Conservation (phyloP, 2,797 vertebrate species). For the Parauchenoglanis punctatus region DNA sequence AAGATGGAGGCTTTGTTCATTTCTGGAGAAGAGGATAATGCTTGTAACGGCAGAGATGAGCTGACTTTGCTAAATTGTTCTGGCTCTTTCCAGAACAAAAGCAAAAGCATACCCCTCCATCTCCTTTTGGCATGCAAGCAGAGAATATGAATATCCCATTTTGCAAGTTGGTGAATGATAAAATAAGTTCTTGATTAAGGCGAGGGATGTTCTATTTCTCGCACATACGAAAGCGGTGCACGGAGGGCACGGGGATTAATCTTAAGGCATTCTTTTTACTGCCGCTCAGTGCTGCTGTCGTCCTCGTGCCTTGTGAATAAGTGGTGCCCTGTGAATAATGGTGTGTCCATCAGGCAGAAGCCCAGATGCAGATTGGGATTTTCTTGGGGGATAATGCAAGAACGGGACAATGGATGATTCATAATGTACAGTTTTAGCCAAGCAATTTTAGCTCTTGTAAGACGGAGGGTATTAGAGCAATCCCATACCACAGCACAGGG, state of each 20-base stretch:
- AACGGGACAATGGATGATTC: constrained; percentile 79
- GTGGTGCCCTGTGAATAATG: constrained; percentile 79
- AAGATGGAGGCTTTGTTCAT: constrained; percentile 48
- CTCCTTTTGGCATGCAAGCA: constrained; percentile 68
- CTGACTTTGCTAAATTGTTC: constrained; percentile 65
- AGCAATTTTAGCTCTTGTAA: constrained; percentile 73
- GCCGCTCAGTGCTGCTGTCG: constrained; percentile 75
- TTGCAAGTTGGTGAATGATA: constrained; percentile 69
- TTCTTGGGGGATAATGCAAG: constrained; percentile 81
- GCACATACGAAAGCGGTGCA: constrained; percentile 68
- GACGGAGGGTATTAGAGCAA: constrained; percentile 67
- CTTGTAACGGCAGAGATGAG: constrained; percentile 62
- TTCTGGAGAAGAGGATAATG: constrained; percentile 61
- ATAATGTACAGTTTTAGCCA: constrained; percentile 81
- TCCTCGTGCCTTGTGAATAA: constrained; percentile 60
- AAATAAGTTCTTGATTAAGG: constrained; percentile 80
- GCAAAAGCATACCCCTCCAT: constrained; percentile 65
- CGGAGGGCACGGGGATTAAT: constrained; percentile 73
- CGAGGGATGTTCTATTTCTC: constrained; percentile 77
- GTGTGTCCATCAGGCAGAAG: constrained; percentile 78
- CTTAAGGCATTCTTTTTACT: constrained; percentile 79
- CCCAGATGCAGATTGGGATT: constrained; percentile 79
- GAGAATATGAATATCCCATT: constrained; percentile 67
- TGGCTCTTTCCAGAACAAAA: constrained; percentile 71
- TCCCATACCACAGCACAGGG: constrained; percentile 62